Evolutionary conservation across 1,140 invertebrate genomes (phyloP), one percentile per base, ranked within the genome.

Genomic region (Hydropsyche tenuis): DNA sequence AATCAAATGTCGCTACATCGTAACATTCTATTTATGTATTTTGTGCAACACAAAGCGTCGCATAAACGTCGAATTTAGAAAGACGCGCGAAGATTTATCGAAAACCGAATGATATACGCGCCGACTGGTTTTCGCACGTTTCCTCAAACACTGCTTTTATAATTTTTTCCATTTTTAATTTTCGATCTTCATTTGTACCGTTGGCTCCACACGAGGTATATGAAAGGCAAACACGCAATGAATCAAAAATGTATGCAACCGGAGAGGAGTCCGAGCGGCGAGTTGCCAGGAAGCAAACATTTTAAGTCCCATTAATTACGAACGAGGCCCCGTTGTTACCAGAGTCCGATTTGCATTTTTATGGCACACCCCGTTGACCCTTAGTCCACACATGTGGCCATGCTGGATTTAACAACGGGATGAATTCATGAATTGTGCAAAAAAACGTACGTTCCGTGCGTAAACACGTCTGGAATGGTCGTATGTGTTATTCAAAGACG

Each of bases 311-410:
- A 65, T 65, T 65, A 65, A 65, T 65, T 65, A 65, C 18, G 16
- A 6, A 65, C 63, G 20, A 14, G n/a, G 37, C 53, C n/a, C 12
- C 30, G 60, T 23, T n/a, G n/a, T n/a, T n/a, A n/a, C n/a, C n/a
- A n/a, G 23, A 6, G 30, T 42, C 42, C 30, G 22, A 65, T 65
- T 65, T 65, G 63, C 63, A 65, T 65, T 65, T 65, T 65, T 65
- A 65, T 65, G 63, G 37, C 63, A 22, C 42, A 45, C 30, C 63
- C 42, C 43, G 63, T 65, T 65, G 63, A 65, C 42, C 56, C 16
- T 60, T 60, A 3, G 9, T 60, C 46, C 46, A 51, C 46, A 20
- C 14, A 14, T n/a, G n/a, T n/a, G n/a, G n/a, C n/a, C n/a, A n/a
- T 51, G 14, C 46, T 9, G 30, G 30, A 37, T 37, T 37, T 37